phyloP scores from a whole-genome alignment of 2,888 invertebrate species.

The Cryptocephalus primarius region DNA sequence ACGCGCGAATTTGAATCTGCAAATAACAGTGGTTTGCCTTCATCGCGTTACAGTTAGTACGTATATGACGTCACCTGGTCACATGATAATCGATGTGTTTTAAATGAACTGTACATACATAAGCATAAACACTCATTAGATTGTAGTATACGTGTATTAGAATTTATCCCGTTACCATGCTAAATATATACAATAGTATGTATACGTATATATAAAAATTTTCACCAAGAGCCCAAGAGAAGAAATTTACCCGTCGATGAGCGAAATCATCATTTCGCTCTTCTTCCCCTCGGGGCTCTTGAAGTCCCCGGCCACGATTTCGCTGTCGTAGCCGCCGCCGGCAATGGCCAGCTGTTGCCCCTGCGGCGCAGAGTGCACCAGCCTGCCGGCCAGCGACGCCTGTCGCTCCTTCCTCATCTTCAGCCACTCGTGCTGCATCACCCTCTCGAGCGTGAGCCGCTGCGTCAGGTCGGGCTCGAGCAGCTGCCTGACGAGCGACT shows the following conservation, averaged over 20 bases:
- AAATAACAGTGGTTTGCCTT: too few relatives aligned
- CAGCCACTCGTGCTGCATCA: constrained; percentile 68
- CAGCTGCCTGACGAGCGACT: constrained; percentile 67
- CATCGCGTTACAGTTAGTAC: too few relatives aligned
- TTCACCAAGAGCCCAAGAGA: too few relatives aligned
- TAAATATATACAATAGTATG: too few relatives aligned
- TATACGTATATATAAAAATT: too few relatives aligned
- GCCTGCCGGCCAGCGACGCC: constrained; percentile 46
- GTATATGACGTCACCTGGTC: too few relatives aligned
- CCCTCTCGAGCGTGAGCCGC: constrained; percentile 62
- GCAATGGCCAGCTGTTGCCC: constrained; percentile 24
- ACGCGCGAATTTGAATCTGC: too few relatives aligned
- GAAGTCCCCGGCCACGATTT: constrained; percentile 32
- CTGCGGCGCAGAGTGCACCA: constrained; percentile 50
- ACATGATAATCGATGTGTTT: too few relatives aligned
- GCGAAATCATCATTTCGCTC: constrained; percentile 33
- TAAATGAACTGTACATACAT: too few relatives aligned
- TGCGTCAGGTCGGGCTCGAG: constrained; percentile 76
- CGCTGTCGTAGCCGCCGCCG: constrained; percentile 22
- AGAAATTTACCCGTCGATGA: constrained; percentile 19
- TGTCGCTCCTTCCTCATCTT: constrained; percentile 51
- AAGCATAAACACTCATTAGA: too few relatives aligned
- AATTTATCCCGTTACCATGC: too few relatives aligned
- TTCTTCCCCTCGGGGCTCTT: constrained; percentile 35
- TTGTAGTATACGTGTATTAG: too few relatives aligned